Evolutionary conservation across 2,888 invertebrate genomes (phyloP).

Genomic region (Andricus quercusramuli): DNA sequence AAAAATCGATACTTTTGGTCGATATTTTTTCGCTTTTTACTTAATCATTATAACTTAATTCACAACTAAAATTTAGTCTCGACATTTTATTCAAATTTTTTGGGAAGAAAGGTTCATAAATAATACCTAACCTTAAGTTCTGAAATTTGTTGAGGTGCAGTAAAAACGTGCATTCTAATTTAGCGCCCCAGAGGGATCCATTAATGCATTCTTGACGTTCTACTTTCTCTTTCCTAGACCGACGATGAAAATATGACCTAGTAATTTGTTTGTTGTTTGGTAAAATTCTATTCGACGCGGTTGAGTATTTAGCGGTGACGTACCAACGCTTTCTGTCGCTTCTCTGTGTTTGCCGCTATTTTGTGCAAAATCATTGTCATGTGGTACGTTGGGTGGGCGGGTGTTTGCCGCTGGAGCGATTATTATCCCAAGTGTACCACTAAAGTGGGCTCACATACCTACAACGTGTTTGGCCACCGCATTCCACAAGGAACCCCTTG

Average conservation of each 20-base stretch:
- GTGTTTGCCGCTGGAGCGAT: slow-evolving; percentile 51
- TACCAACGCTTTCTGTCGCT: slow-evolving; percentile 11
- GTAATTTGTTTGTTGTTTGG: slow-evolving; percentile 29
- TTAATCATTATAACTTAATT: too few species aligned
- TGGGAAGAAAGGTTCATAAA: too few species aligned
- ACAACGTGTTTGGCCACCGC: slow-evolving; percentile 38
- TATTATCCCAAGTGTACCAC: slow-evolving; percentile 54
- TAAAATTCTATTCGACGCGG: slow-evolving; percentile 6
- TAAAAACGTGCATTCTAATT: too few species aligned
- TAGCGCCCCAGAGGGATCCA: too few species aligned
- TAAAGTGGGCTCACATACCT: slow-evolving; percentile 45
- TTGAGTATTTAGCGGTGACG: slow-evolving; percentile 12
- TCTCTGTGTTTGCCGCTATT: slow-evolving; percentile 25
- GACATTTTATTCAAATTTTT: too few species aligned
- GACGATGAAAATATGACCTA: not conserved
- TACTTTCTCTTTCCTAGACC: slow-evolving; percentile 18
- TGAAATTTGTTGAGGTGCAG: too few species aligned
- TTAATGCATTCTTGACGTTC: not conserved
- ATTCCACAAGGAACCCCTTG: slow-evolving; percentile 33
- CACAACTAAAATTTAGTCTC: too few species aligned
- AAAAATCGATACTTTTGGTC: too few species aligned
- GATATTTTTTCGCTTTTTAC: too few species aligned
- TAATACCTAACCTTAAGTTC: too few species aligned
- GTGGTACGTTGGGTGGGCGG: slow-evolving; percentile 5
- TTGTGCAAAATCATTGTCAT: slow-evolving; percentile 12